Conservation (phyloP, 2,888 invertebrate genomes). For the Eudasyphora cyanicolor region DNA sequence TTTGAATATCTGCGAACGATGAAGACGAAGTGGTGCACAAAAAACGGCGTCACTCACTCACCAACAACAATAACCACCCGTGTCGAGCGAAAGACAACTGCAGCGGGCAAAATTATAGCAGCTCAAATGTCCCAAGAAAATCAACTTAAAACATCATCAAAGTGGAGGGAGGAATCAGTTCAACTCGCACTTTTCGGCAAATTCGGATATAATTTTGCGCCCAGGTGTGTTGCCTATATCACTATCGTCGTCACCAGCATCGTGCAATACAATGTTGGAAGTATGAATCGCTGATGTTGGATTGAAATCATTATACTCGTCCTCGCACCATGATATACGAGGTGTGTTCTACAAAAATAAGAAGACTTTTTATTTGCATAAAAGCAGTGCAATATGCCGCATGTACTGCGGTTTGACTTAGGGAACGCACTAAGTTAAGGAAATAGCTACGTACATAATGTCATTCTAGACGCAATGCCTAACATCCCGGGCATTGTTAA, state of each 20-base stretch:
- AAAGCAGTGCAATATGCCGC: no score
- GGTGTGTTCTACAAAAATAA: no score
- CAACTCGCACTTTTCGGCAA: no score
- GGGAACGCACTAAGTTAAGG: no score
- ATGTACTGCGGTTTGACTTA: no score
- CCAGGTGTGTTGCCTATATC: not conserved
- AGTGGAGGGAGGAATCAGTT: no score
- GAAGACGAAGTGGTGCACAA: slow-evolving; percentile 17
- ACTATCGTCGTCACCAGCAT: not conserved
- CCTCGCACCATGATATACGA: no score
- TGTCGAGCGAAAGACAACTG: slow-evolving; percentile 15
- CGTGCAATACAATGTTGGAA: not conserved
- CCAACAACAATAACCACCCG: slow-evolving; percentile 14
- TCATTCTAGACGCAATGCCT: no score
- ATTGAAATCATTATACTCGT: slow-evolving; percentile 14
- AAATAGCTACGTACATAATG: no score
- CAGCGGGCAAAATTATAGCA: slow-evolving; percentile 21
- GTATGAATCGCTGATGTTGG: not conserved
- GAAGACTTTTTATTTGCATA: no score
- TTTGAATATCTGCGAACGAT: slow-evolving; percentile 52
- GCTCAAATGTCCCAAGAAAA: not conserved
- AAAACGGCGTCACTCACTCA: slow-evolving; percentile 47
- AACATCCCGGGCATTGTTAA: no score
- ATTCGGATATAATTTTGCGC: no score
- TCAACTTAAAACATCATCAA: not conserved